phyloP scores from a whole-genome alignment of 2,797 vertebrate genomes.

The Liparis tanakae region DNA sequence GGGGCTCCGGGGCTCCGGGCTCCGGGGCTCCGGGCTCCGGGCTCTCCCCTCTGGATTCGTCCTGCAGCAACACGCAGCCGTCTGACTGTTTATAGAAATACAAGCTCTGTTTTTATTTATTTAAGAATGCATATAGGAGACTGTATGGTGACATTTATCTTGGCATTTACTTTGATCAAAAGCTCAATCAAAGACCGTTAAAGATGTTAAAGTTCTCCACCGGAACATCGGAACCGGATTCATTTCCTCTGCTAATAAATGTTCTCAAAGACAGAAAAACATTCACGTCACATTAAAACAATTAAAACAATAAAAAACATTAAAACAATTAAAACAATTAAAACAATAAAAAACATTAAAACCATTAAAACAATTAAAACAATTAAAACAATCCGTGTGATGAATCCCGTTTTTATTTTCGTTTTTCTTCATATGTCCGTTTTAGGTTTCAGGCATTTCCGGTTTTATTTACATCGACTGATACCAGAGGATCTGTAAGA shows the following conservation, averaged over 20 bases:
- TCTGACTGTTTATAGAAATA: neutral
- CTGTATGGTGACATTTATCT: neutral
- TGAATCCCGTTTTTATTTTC: neutral
- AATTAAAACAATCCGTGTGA: neutral
- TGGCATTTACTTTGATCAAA: neutral
- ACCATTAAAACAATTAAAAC: neutral
- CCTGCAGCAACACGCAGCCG: neutral
- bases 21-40: too few relatives aligned
- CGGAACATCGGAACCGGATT: neutral
- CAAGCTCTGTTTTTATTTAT: neutral
- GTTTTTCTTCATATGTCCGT: neutral
- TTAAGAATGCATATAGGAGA: neutral
- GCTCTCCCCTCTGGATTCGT: neutral
- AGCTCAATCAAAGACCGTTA: neutral
- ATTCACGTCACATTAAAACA: neutral
- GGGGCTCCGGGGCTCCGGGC: neutral
- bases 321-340: neutral
- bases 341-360: neutral
- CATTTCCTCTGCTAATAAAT: neutral
- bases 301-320: neutral
- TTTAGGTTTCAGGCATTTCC: neutral
- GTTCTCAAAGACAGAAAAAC: neutral
- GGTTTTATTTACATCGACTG: neutral
- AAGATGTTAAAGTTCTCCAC: neutral
- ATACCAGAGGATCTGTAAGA: neutral